These are phyloP conservation scores for Muntiacus muntjak DNA, from an alignment of 2,113 vertebrate species.

Conservation along the genomic window DNA sequence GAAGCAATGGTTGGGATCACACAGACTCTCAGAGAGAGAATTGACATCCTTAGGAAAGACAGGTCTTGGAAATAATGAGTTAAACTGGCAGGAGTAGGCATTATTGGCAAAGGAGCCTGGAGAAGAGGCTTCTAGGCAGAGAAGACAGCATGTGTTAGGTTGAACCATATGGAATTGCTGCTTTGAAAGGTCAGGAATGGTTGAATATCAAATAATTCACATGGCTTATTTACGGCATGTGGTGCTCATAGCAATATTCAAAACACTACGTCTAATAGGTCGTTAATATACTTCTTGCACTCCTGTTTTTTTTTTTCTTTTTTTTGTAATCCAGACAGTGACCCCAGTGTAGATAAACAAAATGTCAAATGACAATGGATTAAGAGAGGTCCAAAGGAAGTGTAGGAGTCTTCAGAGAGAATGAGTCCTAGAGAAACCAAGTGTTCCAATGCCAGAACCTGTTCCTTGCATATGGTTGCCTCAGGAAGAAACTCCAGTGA, in stretches of 20 bases:
- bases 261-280: background rate
- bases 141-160: background rate
- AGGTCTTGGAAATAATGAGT: background rate
- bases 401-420: background rate
- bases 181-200: constrained; percentile 8
- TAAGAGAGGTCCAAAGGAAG: background rate
- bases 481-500: background rate
- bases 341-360: background rate
- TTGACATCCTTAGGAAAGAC: background rate
- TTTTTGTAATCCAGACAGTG: background rate
- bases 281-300: background rate
- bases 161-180: background rate
- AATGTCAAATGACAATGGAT: background rate
- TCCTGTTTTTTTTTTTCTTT: rapidly evolving
- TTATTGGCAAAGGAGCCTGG: background rate
- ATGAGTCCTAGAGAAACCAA: background rate
- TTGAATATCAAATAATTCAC: background rate
- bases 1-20: background rate
- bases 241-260: background rate
- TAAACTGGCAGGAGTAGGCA: background rate
- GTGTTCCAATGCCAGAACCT: background rate
- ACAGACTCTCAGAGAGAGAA: background rate
- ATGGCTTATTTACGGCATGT: background rate
- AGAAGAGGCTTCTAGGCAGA: background rate
- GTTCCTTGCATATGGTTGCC: rapidly evolving